Conservation (phyloP, 1,140 invertebrate species). For the Pseudomyrmex gracilis region DNA sequence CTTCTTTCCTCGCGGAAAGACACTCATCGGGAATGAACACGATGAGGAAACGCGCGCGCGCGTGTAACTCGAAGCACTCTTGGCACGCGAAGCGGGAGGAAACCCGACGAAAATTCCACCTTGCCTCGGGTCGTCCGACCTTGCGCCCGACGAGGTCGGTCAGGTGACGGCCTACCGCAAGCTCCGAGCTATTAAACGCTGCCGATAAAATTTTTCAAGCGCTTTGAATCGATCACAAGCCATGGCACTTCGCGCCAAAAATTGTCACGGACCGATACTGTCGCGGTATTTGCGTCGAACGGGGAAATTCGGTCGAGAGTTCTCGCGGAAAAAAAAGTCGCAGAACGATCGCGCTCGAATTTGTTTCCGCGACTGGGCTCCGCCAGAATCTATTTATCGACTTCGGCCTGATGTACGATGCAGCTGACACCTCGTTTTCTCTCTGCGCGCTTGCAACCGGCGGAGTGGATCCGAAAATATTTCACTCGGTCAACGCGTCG, state of each 20-base stretch:
- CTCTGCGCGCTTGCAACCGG: constrained; percentile 28
- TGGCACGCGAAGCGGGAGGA: constrained; percentile 56
- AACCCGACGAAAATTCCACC: constrained; percentile 63
- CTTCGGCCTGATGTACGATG: constrained; percentile 38
- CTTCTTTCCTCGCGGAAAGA: background rate
- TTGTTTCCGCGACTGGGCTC: constrained; percentile 1
- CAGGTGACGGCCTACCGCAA: constrained; percentile 51
- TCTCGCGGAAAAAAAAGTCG: background rate
- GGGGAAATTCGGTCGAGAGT: constrained; percentile 10
- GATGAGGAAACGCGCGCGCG: constrained; percentile 19
- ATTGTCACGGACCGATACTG: too few species aligned
- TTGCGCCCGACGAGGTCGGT: constrained; percentile 40
- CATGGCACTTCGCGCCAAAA: too few species aligned
- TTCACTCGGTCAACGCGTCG: constrained; percentile 45
- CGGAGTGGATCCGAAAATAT: constrained; percentile 54
- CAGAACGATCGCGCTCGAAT: background rate
- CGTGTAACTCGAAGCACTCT: constrained; percentile 45
- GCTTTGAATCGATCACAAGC: too few species aligned
- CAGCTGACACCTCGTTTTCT: constrained; percentile 57
- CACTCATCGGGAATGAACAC: background rate
- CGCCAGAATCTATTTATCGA: constrained; percentile 55
- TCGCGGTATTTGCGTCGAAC: background rate
- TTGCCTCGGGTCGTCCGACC: constrained; percentile 61
- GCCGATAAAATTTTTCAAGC: constrained; percentile 71
- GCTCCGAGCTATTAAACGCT: constrained; percentile 59